These are phyloP conservation scores for Urocyon cinereoargenteus DNA, from an alignment of 2,797 vertebrate genomes.

Conservation along the genomic window DNA sequence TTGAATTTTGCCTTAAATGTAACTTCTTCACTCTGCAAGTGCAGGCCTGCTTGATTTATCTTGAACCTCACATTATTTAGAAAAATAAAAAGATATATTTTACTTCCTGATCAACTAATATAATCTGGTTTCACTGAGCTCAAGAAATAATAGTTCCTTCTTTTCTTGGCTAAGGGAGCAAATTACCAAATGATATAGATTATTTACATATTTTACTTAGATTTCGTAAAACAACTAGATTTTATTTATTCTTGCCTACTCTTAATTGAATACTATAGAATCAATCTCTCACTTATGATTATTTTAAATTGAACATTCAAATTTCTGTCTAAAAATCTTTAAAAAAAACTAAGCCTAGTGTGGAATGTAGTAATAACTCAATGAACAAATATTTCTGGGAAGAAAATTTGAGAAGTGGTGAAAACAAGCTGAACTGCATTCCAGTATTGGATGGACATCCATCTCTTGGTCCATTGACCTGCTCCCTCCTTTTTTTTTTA, in stretches of 20 bases:
- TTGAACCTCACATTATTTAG: conserved; percentile 43
- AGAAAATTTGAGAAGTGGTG: conserved; percentile 35
- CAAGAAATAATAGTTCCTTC: background rate
- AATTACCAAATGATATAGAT: conserved; percentile 40
- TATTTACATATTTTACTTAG: conserved; percentile 29
- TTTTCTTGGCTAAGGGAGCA: conserved; percentile 47
- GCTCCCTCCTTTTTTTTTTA: background rate
- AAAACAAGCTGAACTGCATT: conserved; percentile 75
- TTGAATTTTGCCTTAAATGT: conserved; percentile 41
- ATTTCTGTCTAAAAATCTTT: conserved; percentile 13
- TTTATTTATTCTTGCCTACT: background rate
- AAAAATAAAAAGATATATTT: conserved; percentile 36
- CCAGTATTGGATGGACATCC: conserved; percentile 64
- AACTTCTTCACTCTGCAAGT: background rate
- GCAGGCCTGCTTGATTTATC: conserved; percentile 26
- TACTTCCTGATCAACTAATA: conserved; percentile 57
- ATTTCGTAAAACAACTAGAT: conserved; percentile 28
- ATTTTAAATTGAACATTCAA: conserved; percentile 65
- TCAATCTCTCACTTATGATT: background rate
- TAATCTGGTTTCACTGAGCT: background rate
- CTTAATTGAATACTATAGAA: conserved; percentile 41
- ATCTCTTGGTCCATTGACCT: conserved; percentile 57
- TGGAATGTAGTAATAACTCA: conserved; percentile 57
- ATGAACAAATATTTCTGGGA: conserved; percentile 51
- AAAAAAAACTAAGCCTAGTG: background rate